Evolutionary conservation across 2,113 vertebrate genomes (phyloP).

Genomic region (Tringa solitaria): DNA sequence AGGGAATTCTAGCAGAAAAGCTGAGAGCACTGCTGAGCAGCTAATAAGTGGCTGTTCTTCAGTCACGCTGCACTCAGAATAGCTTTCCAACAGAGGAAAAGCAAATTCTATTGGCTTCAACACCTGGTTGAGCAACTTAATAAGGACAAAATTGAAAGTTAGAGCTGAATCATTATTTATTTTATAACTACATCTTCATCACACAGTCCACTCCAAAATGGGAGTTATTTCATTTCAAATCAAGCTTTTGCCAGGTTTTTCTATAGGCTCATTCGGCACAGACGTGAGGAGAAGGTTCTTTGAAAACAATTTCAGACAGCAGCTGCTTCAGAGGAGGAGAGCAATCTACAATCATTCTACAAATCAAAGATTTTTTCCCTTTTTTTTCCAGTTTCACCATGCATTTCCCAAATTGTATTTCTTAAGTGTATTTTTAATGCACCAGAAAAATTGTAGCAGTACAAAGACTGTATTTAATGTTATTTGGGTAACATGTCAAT

Average conservation of each 20-base stretch:
- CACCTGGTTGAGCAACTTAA: constrained; percentile 70
- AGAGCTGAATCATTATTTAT: constrained; percentile 64
- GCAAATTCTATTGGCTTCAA: constrained; percentile 67
- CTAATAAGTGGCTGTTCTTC: constrained; percentile 63
- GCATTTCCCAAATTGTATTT: not conserved
- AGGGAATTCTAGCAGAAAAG: constrained; percentile 43
- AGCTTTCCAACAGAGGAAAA: constrained; percentile 59
- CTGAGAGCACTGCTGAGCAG: not conserved
- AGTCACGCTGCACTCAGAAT: constrained; percentile 48
- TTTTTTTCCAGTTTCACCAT: not conserved
- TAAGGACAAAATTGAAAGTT: constrained; percentile 63
- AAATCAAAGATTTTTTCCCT: not conserved
- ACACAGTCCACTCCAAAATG: constrained; percentile 20
- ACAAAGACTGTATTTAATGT: not conserved
- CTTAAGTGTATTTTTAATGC: not conserved
- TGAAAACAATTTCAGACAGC: constrained; percentile 39
- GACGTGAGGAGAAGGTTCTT: not conserved
- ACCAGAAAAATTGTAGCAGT: not conserved
- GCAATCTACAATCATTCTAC: not conserved
- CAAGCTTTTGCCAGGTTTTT: constrained; percentile 13
- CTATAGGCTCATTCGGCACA: not conserved
- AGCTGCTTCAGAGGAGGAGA: constrained; percentile 1
- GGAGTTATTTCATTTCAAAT: constrained; percentile 54
- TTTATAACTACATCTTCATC: constrained; percentile 64
- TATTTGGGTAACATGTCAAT: not conserved